Base-by-base conservation (phyloP, 2,113 vertebrate species). In the Etia nguti region DNA sequence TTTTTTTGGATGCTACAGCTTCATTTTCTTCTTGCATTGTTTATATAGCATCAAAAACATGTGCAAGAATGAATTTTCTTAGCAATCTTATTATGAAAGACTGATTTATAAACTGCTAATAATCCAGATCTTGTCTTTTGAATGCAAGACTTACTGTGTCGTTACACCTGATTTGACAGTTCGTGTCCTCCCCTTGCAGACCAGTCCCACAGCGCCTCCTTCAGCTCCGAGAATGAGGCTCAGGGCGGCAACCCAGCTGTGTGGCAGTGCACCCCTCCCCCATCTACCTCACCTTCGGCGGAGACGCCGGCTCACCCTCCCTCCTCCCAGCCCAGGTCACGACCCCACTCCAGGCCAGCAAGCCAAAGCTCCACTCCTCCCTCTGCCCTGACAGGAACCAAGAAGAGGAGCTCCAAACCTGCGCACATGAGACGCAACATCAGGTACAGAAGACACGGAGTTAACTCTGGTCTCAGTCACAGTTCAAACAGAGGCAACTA, bases 371-470 rank as follows among this genome's bases (percentile, higher is more conserved):
- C 95, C 92, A 90, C 93, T 94, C 95, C 93, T 94, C 96, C 95
- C 90, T 82, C 94, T 86, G 88, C 96, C 68, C 95, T 97, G 92
- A 96, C 96, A 87, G 95, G 95, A 93, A 89, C 89, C 91, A 98
- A 97, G 96, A 98, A 98, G 94, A 98, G 97, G 95, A 95, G 96
- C 96, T 95, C 95, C 95, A 99, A 99, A 94, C 97, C 98, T 8
- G 95, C 96, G 84, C 97, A 99, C 94, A 97, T 99, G 97, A 97
- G 98, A 92, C 97, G 98, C 88, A 99, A 99, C 95, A 99, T 99
- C 95, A 96, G 98, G 98, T 99, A 90, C 91, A 24, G 18, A 54
- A n/a, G 12, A n/a, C n/a, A 0, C 0, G 2, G 6, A 4, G 13
- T 36, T 10, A 18, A 6, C 26, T 20, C 10, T 16, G 10, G 9